Base-by-base conservation (phyloP, 2,113 vertebrate genomes). In the Upupa epops region DNA sequence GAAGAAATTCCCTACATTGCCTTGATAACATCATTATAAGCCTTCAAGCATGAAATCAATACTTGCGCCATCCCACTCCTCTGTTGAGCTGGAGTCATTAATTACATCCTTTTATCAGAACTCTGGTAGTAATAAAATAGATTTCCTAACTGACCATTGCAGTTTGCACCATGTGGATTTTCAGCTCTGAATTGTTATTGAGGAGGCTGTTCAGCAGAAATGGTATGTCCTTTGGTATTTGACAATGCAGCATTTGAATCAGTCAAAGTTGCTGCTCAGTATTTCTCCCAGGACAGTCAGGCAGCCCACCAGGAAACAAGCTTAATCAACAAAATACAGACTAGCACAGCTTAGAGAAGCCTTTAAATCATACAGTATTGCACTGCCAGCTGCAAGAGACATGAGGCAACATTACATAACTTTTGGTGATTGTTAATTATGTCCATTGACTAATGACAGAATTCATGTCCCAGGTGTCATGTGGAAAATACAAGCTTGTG, bases 341-440 rank as follows among this genome's bases (percentile, higher is more conserved):
- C 31, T 9, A 66, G 36, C 10, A 11, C 10, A 52, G 68, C 5
- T 45, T 89, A 66, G 25, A 70, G 31, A 79, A 13, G 55, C 51
- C 3, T n/a, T 87, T 61, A 77, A 21, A 52, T 40, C 6, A 32
- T 12, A 55, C 31, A 66, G 9, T 13, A 68, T 48, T 3, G 1
- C 24, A 59, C 16, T 2, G 66, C 22, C 60, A 88, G 83, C 42
- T 74, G 55, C 56, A 92, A 68, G 37, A 56, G 87, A 56, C 13
- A 73, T 0, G 1, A 65, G 54, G 28, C 28, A 76, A 68, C 0
- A 0, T 45, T 54, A 42, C 6, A 1, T 29, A 70, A 59, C 18
- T 73, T 89, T 18, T 52, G 63, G 59, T 49, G 2, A 1, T 34
- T 74, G 18, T 61, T 82, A 89, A 63, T 73, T 54, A 61, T 22